Evolutionary conservation across 23 tunicate genomes (phyloP).

Genomic region (Halocynthia aurantium): DNA sequence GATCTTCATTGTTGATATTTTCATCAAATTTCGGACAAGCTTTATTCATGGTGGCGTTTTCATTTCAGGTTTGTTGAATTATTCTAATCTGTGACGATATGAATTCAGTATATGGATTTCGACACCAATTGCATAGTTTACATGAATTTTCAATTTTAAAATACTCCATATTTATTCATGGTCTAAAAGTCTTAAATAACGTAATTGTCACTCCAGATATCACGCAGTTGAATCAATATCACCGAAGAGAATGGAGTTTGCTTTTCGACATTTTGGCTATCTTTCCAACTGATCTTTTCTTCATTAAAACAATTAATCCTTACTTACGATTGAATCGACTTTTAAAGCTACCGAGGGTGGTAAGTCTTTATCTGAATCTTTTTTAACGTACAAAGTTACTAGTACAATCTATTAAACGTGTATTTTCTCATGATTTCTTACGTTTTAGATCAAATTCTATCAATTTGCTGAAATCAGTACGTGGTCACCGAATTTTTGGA

Average conservation of each 20-base stretch:
- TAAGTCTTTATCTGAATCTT: conserved; percentile 27
- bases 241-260: conserved; percentile 49
- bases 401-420: too few species aligned
- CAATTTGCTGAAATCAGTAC: conserved; percentile 68
- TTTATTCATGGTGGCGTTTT: conserved; percentile 48
- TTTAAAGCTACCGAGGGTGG: conserved; percentile 45
- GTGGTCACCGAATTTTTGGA: conserved; percentile 49
- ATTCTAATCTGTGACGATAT: too few species aligned
- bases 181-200: too few species aligned
- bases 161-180: too few species aligned
- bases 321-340: conserved; percentile 53
- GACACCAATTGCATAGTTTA: too few species aligned
- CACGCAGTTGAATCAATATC: conserved; percentile 20
- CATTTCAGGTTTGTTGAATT: conserved; percentile 15
- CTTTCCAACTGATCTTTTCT: conserved; percentile 76
- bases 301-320: conserved; percentile 50
- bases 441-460: conserved; percentile 41
- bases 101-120: too few species aligned
- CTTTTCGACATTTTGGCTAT: conserved; percentile 59
- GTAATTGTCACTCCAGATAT: neutral
- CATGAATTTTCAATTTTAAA: neutral
- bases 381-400: neutral
- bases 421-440: neutral
- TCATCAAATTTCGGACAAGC: conserved; percentile 70
- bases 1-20: conserved; percentile 54